Percentiles rank a stretch among this genome's conserved stretches.
These are phyloP conservation scores for Corvus moneduloides DNA, from an alignment of 2,113 vertebrate genomes.

Conservation along the genomic window DNA sequence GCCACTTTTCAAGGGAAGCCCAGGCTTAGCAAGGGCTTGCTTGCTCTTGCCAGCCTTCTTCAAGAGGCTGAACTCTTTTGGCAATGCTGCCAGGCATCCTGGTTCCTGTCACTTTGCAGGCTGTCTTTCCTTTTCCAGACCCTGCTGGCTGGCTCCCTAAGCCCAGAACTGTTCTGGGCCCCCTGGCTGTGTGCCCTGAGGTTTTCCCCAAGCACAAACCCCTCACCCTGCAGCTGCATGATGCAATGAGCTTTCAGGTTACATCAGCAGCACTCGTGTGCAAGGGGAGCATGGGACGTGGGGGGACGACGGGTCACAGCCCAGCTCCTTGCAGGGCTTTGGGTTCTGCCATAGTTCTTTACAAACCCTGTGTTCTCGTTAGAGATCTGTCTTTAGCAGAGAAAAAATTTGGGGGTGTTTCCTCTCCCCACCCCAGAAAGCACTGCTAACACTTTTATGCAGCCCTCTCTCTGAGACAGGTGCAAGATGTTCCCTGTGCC, in stretches of 20 bases:
- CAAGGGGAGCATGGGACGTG: background rate
- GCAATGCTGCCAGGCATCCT: background rate
- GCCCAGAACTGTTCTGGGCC: background rate
- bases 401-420: background rate
- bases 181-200: background rate
- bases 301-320: background rate
- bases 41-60: background rate
- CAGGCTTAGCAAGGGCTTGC: background rate
- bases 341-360: background rate
- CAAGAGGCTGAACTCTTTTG: background rate
- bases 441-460: background rate
- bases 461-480: background rate
- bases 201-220: background rate
- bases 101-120: background rate
- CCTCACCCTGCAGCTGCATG: background rate
- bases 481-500: background rate
- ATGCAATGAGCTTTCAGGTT: slow-evolving; percentile 22
- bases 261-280: background rate
- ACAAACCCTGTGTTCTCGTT: background rate
- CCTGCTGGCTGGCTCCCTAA: background rate
- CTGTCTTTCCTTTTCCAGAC: background rate
- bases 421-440: background rate
- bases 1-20: background rate
- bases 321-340: background rate
- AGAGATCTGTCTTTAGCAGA: background rate